A percentile compares a stretch with the other conserved stretches of the same genome.
Evolutionary conservation across 2,797 vertebrate genomes (phyloP).

Genomic region (Prunella strophiata): DNA sequence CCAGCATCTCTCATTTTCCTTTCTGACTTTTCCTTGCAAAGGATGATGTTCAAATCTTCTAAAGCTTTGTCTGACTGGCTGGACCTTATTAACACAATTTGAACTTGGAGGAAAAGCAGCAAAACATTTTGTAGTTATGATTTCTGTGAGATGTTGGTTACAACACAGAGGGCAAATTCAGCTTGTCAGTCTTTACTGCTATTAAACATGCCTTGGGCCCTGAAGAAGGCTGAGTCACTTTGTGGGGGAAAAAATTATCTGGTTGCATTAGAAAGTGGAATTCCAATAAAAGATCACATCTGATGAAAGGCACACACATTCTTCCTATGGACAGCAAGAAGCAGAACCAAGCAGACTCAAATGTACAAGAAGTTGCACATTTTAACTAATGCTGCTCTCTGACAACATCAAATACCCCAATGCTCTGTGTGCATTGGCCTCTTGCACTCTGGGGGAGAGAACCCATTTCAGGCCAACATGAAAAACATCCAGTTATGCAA

Average conservation of each 20-base stretch:
- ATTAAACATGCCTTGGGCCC: neutral
- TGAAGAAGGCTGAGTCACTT: neutral
- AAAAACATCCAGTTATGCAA: neutral
- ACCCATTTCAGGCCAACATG: neutral
- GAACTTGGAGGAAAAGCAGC: neutral
- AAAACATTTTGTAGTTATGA: neutral
- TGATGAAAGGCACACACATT: neutral
- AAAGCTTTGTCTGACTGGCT: neutral
- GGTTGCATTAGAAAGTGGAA: neutral
- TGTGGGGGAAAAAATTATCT: neutral
- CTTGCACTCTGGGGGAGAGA: neutral
- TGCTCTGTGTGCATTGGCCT: fast-evolving
- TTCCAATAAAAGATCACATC: neutral
- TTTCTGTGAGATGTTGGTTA: neutral
- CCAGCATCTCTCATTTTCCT: neutral
- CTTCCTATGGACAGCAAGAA: neutral
- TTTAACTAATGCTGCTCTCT: neutral
- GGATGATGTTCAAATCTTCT: neutral
- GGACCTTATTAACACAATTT: neutral
- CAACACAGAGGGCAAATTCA: neutral
- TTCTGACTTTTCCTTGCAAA: neutral
- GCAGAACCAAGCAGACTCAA: neutral
- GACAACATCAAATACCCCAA: neutral
- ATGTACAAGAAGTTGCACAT: neutral
- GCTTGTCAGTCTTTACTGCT: neutral